Percentiles rank a stretch among this genome's conserved stretches.
These are phyloP conservation scores for Tolmerus cingulatus DNA, from an alignment of 2,888 invertebrate species.

Conservation along the genomic window DNA sequence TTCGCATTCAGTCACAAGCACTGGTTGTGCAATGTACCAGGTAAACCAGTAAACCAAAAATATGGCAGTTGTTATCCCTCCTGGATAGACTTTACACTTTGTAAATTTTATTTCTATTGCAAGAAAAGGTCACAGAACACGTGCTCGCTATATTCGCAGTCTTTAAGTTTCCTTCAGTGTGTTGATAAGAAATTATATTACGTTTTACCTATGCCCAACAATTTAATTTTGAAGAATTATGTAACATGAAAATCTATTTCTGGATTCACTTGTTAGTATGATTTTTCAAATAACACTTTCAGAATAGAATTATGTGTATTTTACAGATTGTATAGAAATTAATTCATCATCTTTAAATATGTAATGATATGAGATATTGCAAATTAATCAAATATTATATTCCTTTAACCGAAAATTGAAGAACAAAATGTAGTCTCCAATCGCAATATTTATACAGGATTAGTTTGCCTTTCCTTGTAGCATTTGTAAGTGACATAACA, in stretches of 20 bases:
- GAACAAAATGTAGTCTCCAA: too few relatives aligned
- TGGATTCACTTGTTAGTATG: too few relatives aligned
- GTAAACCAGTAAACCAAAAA: background rate
- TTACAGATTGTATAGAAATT: too few relatives aligned
- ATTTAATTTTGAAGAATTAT: background rate
- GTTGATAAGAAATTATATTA: background rate
- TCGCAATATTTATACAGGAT: background rate
- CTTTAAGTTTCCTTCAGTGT: background rate
- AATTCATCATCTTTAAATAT: too few relatives aligned
- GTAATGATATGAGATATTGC: too few relatives aligned
- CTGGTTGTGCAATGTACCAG: background rate
- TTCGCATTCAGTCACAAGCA: background rate
- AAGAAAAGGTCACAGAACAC: background rate
- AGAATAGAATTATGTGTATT: too few relatives aligned
- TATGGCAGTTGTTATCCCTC: background rate
- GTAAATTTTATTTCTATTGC: background rate
- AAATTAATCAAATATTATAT: too few relatives aligned
- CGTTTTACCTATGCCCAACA: background rate
- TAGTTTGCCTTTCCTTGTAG: background rate
- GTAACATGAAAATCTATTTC: background rate
- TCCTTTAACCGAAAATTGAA: too few relatives aligned
- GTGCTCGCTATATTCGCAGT: background rate
- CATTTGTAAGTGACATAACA: background rate
- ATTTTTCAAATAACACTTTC: too few relatives aligned
- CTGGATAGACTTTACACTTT: background rate